These are phyloP conservation scores for Sebastes diploproa DNA, from an alignment of 2,797 vertebrate species.

Conservation along the genomic window DNA sequence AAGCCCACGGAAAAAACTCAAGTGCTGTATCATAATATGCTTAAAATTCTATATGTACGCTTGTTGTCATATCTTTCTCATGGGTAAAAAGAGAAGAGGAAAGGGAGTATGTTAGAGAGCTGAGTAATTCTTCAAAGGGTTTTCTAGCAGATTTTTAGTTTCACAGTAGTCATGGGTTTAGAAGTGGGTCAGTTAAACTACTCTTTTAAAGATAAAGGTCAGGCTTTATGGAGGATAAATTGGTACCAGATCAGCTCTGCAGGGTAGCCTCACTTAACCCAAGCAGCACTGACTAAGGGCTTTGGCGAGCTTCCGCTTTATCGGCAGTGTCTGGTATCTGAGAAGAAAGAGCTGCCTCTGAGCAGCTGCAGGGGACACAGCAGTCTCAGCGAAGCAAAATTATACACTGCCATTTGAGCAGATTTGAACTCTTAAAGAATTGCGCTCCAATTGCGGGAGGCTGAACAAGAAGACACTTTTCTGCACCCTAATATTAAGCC, in stretches of 20 bases:
- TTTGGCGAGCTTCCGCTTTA: conserved; percentile 46
- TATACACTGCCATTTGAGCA: conserved; percentile 36
- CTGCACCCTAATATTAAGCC: conserved; percentile 56
- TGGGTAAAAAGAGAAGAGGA: conserved; percentile 1
- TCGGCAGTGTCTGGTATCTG: conserved; percentile 37
- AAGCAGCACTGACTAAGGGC: conserved; percentile 47
- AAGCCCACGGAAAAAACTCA: conserved; percentile 9
- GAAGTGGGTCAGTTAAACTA: conserved; percentile 47
- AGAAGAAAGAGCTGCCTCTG: conserved; percentile 31
- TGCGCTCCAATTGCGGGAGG: conserved; percentile 17
- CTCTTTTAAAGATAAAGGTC: conserved; percentile 55
- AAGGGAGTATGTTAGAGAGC: neutral
- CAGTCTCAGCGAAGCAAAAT: conserved; percentile 30
- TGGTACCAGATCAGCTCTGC: conserved; percentile 52
- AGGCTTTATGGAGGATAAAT: conserved; percentile 53
- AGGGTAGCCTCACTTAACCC: conserved; percentile 40
- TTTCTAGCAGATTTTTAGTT: conserved; percentile 30
- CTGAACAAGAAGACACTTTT: conserved; percentile 37
- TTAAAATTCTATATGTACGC: conserved; percentile 13
- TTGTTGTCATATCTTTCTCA: conserved; percentile 6
- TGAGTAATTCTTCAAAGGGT: conserved; percentile 14
- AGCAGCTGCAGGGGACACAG: conserved; percentile 31
- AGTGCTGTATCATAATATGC: conserved; percentile 4
- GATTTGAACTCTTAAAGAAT: conserved; percentile 48
- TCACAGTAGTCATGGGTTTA: conserved; percentile 12